Evolutionary conservation across 2,797 vertebrate species (phyloP).

Genomic region (Girardinus metallicus): DNA sequence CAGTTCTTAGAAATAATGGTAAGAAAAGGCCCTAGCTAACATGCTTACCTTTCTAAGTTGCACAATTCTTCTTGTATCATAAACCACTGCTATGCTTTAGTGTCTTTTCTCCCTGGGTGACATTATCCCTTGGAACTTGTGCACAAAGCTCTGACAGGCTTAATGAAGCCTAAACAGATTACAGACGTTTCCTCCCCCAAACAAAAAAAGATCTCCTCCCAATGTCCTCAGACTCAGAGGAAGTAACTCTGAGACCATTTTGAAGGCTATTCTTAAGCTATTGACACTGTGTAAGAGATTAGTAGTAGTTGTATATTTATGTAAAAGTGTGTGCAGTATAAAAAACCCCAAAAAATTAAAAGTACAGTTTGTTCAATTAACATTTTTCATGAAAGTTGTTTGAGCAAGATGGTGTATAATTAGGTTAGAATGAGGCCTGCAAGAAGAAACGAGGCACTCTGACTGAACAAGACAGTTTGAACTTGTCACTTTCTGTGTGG

Average conservation of each 20-base stretch:
- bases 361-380: not conserved
- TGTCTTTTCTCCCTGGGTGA: slow-evolving; percentile 21
- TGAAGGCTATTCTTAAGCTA: slow-evolving; percentile 46
- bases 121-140: slow-evolving; percentile 36
- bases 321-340: not conserved
- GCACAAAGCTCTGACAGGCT: slow-evolving; percentile 25
- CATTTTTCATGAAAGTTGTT: not conserved
- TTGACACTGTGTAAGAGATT: not conserved
- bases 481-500: slow-evolving; percentile 28
- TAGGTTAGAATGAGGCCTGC: not conserved
- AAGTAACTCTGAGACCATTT: slow-evolving; percentile 62
- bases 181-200: slow-evolving; percentile 52
- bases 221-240: slow-evolving; percentile 58
- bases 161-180: slow-evolving; percentile 64
- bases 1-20: not conserved
- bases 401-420: not conserved
- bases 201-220: slow-evolving; percentile 42
- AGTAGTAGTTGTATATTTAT: not conserved
- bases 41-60: not conserved
- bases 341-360: not conserved
- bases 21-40: not conserved
- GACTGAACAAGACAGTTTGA: slow-evolving; percentile 7
- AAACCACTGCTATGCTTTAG: not conserved
- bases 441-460: not conserved
- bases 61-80: not conserved